Evolutionary conservation across 2,797 vertebrate genomes (phyloP).

Genomic region (Dipus sagitta): DNA sequence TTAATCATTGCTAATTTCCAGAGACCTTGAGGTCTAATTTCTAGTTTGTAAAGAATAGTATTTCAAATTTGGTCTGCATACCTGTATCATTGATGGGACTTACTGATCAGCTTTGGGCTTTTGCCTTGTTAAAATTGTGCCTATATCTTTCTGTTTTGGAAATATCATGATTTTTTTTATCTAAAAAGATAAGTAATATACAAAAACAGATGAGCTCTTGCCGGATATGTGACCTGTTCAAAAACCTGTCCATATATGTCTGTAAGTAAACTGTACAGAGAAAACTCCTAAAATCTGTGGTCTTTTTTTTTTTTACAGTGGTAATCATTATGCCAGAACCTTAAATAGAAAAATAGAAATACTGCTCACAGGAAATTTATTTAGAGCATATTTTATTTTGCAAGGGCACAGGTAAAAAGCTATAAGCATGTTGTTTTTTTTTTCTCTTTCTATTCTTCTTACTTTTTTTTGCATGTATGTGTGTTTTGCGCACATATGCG

Average conservation of each 20-base stretch:
- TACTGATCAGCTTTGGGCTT: neutral
- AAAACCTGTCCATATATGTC: neutral
- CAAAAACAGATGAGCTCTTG: neutral
- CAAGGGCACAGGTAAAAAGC: neutral
- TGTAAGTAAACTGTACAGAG: neutral
- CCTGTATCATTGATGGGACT: neutral
- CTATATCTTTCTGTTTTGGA: neutral
- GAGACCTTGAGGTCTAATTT: neutral
- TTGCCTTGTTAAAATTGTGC: neutral
- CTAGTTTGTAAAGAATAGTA: neutral
- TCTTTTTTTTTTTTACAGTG: no score
- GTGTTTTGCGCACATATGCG: no score
- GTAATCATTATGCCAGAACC: neutral
- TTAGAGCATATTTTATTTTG: conserved; percentile 3
- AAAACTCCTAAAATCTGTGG: neutral
- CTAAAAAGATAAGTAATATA: neutral
- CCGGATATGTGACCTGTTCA: neutral
- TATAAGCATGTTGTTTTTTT: neutral
- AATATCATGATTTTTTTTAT: neutral
- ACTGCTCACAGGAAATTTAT: neutral
- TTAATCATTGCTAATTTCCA: neutral
- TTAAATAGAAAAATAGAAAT: neutral
- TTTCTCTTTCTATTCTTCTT: neutral
- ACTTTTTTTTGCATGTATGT: neutral
- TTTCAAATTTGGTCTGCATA: conserved; percentile 21